Percentiles rank a stretch among this genome's conserved stretches.
Conservation (phyloP, 2,113 vertebrate species). For the Lamprotornis superbus region DNA sequence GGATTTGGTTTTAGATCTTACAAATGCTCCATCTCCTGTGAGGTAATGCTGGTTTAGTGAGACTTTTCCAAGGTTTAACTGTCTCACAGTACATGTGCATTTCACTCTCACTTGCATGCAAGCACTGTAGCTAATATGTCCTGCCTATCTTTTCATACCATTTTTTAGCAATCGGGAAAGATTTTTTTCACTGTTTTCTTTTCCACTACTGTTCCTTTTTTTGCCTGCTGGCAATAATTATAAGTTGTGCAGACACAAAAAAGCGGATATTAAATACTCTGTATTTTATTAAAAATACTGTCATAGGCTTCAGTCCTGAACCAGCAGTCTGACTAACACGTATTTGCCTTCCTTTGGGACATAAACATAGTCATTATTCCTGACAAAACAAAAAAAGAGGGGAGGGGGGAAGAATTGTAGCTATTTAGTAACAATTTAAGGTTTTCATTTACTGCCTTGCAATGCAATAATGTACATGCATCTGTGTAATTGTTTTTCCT, state of each 20-base stretch:
- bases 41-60: neutral
- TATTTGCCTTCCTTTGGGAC: conserved; percentile 65
- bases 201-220: neutral
- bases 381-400: neutral
- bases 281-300: conserved; percentile 75
- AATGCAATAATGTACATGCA: conserved; percentile 27
- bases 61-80: neutral
- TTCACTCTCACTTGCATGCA: conserved; percentile 38
- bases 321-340: conserved; percentile 61
- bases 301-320: conserved; percentile 61
- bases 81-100: neutral
- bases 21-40: neutral
- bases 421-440: conserved; percentile 53
- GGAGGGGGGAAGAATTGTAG: neutral
- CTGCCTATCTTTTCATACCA: conserved; percentile 32
- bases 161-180: conserved; percentile 39
- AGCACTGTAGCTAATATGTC: conserved; percentile 16
- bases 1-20: conserved; percentile 10
- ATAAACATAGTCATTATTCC: conserved; percentile 65
- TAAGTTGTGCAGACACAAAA: conserved; percentile 62
- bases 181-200: conserved; percentile 30
- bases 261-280: conserved; percentile 73
- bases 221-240: conserved; percentile 71
- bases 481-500: conserved; percentile 49
- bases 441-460: conserved; percentile 45